A percentile compares a stretch with the other conserved stretches of the same genome.
These are phyloP conservation scores for Porites australiensis DNA, from an alignment of 64 coral and sea anemone genomes.

Conservation along the genomic window DNA sequence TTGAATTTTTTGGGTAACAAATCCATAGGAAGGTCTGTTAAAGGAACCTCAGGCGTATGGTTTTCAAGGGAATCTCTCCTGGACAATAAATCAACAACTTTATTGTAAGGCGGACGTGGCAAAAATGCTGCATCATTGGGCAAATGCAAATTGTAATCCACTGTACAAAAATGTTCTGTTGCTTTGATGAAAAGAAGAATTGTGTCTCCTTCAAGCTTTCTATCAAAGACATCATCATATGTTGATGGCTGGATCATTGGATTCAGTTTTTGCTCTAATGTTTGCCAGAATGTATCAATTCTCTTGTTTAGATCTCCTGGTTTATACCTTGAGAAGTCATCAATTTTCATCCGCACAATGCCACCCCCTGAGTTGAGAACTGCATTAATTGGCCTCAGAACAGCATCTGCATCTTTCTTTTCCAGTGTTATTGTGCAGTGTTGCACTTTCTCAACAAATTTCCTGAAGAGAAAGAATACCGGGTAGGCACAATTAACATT, in stretches of 20 bases:
- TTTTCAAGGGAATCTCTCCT: not conserved
- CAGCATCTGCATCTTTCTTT: no score
- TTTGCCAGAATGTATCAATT: not conserved
- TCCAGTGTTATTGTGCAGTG: no score
- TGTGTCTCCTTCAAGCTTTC: not conserved
- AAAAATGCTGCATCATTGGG: not conserved
- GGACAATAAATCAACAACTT: not conserved
- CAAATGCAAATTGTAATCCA: not conserved
- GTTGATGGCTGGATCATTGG: not conserved
- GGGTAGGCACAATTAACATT: no score
- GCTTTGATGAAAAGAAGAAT: not conserved
- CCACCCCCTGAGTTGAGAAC: slow-evolving; percentile 20
- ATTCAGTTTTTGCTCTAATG: not conserved
- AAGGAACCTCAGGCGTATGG: no score
- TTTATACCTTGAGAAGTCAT: no score
- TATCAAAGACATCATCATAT: not conserved
- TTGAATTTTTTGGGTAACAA: no score
- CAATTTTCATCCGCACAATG: not conserved
- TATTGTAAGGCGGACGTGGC: not conserved
- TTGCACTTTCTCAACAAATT: no score
- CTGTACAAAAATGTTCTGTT: not conserved
- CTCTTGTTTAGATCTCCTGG: no score
- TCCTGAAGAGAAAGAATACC: not conserved
- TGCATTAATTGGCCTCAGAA: not conserved
- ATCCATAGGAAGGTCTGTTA: no score